phyloP scores from a whole-genome alignment of 2,888 invertebrate species.

The Chymomyza fuscimana region DNA sequence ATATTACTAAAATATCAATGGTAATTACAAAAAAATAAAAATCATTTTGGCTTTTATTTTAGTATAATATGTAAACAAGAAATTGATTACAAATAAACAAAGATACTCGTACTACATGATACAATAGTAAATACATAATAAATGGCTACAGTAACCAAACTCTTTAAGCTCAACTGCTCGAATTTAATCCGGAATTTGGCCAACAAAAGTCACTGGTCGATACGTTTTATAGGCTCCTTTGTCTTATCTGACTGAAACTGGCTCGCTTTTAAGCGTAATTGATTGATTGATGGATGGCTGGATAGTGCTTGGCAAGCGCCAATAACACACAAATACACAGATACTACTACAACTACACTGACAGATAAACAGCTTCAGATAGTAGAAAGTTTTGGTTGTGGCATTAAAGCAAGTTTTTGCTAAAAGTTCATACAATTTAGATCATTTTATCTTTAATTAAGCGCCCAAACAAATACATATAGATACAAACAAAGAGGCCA shows the following conservation, averaged over 20 bases:
- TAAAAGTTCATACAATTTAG: slow-evolving; percentile 49
- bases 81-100: too few relatives aligned
- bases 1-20: too few relatives aligned
- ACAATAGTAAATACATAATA: not conserved
- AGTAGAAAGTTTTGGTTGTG: not conserved
- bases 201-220: not conserved
- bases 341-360: slow-evolving; percentile 18
- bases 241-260: slow-evolving; percentile 19
- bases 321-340: slow-evolving; percentile 4
- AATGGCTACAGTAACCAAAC: not conserved
- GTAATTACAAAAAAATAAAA: too few relatives aligned
- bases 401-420: slow-evolving; percentile 18
- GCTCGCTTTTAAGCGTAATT: slow-evolving; percentile 63
- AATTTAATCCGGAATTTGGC: not conserved
- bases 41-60: too few relatives aligned
- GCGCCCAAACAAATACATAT: slow-evolving; percentile 19
- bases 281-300: slow-evolving; percentile 58
- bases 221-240: not conserved
- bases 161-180: not conserved
- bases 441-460: slow-evolving; percentile 72
- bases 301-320: slow-evolving; percentile 9
- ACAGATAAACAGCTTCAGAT: slow-evolving; percentile 16
- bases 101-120: too few relatives aligned
- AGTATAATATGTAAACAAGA: too few relatives aligned
- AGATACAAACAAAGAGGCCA: not conserved